Evolutionary conservation across 2,113 vertebrate genomes (phyloP).

Genomic region (Corvus cornix): DNA sequence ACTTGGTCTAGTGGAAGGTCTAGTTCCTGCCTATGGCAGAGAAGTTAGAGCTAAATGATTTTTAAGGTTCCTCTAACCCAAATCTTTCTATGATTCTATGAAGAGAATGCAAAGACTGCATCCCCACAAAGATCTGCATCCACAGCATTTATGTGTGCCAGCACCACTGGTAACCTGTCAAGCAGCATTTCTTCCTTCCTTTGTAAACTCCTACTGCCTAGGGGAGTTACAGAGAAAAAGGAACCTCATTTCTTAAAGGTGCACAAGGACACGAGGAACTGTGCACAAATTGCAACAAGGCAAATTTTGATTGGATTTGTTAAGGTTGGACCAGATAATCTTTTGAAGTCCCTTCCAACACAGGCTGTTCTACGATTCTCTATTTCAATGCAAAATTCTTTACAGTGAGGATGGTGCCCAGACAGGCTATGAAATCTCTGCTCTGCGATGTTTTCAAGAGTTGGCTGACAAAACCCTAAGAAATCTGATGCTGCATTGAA

Average conservation of each 20-base stretch:
- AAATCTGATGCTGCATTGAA: neutral
- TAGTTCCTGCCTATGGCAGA: neutral
- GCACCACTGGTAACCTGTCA: neutral
- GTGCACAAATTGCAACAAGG: neutral
- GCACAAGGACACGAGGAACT: neutral
- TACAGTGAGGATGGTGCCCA: neutral
- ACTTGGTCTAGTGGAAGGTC: neutral
- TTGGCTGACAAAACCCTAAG: neutral
- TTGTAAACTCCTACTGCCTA: neutral
- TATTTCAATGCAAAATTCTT: neutral
- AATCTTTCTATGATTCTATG: neutral
- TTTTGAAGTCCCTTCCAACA: neutral
- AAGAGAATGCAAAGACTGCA: neutral
- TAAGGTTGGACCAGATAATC: neutral
- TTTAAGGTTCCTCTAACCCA: neutral
- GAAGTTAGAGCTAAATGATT: neutral
- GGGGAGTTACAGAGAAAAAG: neutral
- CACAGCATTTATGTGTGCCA: neutral
- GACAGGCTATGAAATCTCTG: fast-evolving
- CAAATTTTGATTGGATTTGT: neutral
- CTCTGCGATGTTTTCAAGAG: neutral
- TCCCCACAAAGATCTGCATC: neutral
- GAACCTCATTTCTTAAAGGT: neutral
- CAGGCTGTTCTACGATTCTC: neutral
- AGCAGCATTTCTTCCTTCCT: neutral